Base-by-base conservation (phyloP, 1,140 invertebrate species). In the Cydia pomonella region DNA sequence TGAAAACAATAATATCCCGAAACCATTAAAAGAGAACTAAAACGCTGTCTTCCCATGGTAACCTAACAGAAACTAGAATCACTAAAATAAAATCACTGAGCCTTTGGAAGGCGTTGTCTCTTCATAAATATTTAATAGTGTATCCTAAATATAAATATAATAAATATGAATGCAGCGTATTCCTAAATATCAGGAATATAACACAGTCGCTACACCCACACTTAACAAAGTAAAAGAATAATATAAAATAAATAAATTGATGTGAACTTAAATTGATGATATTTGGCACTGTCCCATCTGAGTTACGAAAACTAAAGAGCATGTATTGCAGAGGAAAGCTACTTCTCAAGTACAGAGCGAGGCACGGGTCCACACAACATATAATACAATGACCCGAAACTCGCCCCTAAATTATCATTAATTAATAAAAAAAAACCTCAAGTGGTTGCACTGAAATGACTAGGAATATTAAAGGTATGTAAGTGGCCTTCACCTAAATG, bases 181-280 rank as follows among this genome's bases (percentile, higher is more conserved):
- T 93, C 91, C 93, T 93, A 93, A 93, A 93, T 93, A 93, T 93
- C 93, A 93, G 93, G 92, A 93, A 92, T 91, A 89, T 74, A 86
- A 90, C 92, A 80, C 89, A 89, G 92, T 92, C 82, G 92, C 91
- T 89, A 90, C 93, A 93, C 90, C 89, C 92, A 92, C 90, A 91
- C 87, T 89, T 88, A 87, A 87, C 82, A 87, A 87, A 77, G 87
- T 82, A 84, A 81, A 81, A 84, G 83, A 86, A 84, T 86, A 89
- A 87, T 86, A 90, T 85, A 82, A 87, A 84, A 81, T 83, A 77
- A 77, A 76, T 79, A 81, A 77, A 75, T 75, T 73, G 77, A 86
- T 88, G 87, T 87, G 85, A 88, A 89, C 87, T 87, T 89, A 89
- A 86, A 81, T 86, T 91, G 91, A 90, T 84, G 88, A 83, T 93